A percentile compares a stretch with the other conserved stretches of the same genome.
These are phyloP conservation scores for Hybos culiciformis DNA, from an alignment of 2,888 invertebrate genomes.

Conservation along the genomic window DNA sequence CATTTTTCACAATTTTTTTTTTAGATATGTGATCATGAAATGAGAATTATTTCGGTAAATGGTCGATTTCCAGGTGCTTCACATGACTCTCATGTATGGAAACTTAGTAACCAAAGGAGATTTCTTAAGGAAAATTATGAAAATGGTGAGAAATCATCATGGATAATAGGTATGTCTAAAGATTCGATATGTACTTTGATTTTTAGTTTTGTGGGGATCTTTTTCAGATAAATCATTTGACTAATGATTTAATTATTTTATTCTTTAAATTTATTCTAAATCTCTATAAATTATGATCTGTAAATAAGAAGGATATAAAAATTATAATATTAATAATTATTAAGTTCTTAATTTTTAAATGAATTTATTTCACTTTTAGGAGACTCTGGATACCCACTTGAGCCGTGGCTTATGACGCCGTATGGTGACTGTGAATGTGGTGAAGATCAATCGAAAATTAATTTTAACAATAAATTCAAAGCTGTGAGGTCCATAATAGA, in stretches of 20 bases:
- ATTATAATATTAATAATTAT: neutral
- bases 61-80: neutral
- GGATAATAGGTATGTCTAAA: neutral
- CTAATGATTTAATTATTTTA: too few relatives aligned
- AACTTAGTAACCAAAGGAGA: neutral
- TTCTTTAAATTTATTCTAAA: too few relatives aligned
- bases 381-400: slow-evolving; percentile 11
- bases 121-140: neutral
- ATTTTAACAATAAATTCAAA: slow-evolving; percentile 7
- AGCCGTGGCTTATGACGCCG: slow-evolving; percentile 9
- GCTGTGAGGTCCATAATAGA: slow-evolving; percentile 7
- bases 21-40: neutral
- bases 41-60: neutral
- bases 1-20: neutral
- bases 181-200: too few relatives aligned
- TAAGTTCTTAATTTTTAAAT: neutral
- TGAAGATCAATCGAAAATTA: neutral
- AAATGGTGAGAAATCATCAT: neutral
- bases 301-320: neutral
- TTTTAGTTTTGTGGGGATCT: too few relatives aligned
- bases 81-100: neutral
- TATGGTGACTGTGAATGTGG: slow-evolving; percentile 1
- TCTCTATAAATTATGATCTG: too few relatives aligned
- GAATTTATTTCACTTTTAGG: slow-evolving; percentile 6
- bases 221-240: too few relatives aligned